These are phyloP conservation scores for Athene cunicularia DNA, from an alignment of 2,113 vertebrate species.

Conservation along the genomic window DNA sequence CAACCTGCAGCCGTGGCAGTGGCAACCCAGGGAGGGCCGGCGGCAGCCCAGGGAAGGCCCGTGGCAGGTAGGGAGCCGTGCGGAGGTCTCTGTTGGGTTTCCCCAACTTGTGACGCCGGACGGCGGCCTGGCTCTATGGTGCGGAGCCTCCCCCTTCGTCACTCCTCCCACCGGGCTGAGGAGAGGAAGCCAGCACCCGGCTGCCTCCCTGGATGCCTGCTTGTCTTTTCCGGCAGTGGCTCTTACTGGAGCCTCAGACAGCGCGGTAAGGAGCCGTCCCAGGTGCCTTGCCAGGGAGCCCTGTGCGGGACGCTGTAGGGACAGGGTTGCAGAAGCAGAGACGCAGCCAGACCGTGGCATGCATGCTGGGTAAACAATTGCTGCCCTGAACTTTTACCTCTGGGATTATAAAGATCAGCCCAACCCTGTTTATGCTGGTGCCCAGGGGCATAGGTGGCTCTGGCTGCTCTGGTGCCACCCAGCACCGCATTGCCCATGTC, in stretches of 20 bases:
- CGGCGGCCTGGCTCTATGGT: accelerated
- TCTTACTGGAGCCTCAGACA: accelerated
- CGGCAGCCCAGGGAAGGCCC: not conserved
- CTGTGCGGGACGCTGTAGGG: not conserved
- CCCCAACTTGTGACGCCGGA: accelerated
- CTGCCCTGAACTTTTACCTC: not conserved
- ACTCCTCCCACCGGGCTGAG: not conserved
- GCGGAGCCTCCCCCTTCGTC: not conserved
- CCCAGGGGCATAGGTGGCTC: accelerated
- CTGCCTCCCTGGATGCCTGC: not conserved
- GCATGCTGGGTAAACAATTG: not conserved
- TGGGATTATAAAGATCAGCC: not conserved
- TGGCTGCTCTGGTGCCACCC: not conserved
- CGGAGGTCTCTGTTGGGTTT: accelerated
- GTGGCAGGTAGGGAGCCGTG: accelerated
- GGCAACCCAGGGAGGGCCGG: not conserved
- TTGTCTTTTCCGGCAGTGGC: accelerated
- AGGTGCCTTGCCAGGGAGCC: too few species aligned
- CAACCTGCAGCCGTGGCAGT: not conserved
- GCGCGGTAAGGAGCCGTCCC: accelerated
- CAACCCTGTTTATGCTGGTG: not conserved
- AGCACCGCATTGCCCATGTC: accelerated
- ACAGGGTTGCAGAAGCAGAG: not conserved
- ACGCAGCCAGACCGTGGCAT: accelerated
- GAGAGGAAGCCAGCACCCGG: not conserved